phyloP scores from a whole-genome alignment of 2,113 vertebrate genomes.

The Acrocephalus kingi region DNA sequence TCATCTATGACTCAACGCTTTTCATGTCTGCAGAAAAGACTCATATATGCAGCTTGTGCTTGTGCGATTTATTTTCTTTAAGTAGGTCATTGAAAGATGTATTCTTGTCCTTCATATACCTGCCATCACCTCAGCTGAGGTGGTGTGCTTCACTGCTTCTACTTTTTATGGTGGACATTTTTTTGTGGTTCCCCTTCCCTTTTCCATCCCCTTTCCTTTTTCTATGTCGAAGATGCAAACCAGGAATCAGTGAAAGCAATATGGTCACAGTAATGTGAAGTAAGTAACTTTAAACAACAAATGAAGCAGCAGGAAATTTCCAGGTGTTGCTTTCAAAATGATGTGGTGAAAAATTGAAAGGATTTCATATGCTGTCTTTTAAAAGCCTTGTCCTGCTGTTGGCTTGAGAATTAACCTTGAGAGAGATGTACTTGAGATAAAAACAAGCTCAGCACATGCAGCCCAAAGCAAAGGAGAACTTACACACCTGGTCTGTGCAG shows the following conservation, averaged over 20 bases:
- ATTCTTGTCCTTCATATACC: not conserved
- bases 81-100: not conserved
- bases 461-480: not conserved
- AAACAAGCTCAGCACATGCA: not conserved
- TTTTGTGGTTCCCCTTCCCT: not conserved
- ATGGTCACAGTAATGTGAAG: not conserved
- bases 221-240: not conserved
- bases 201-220: not conserved
- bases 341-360: not conserved
- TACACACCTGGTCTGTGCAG: not conserved
- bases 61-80: accelerated
- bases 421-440: not conserved
- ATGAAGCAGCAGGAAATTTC: not conserved
- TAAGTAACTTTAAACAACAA: not conserved
- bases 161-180: not conserved
- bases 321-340: not conserved
- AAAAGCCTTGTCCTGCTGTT: not conserved
- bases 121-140: not conserved
- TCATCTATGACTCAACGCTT: not conserved
- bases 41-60: not conserved
- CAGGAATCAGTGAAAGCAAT: not conserved
- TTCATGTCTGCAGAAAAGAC: not conserved
- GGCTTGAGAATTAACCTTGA: not conserved
- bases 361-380: not conserved
- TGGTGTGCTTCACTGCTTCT: not conserved